Percentiles rank a stretch among this genome's conserved stretches.
phyloP scores from a whole-genome alignment of 2,113 vertebrate species.

The Chiloscyllium plagiosum region DNA sequence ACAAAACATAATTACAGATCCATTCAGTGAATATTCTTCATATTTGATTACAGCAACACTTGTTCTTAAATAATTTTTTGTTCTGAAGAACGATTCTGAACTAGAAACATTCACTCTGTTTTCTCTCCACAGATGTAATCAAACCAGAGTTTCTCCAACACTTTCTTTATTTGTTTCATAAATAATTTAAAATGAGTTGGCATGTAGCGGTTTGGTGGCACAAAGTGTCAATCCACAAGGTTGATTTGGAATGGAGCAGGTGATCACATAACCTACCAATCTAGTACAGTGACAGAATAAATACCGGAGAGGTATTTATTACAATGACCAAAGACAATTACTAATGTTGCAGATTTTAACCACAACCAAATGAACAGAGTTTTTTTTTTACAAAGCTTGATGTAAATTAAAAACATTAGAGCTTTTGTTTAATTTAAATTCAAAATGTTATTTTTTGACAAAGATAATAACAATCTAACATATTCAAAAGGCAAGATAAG shows the following conservation, averaged over 20 bases:
- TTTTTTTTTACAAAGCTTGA: no score
- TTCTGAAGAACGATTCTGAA: no score
- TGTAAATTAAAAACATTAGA: not conserved
- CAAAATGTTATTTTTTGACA: not conserved
- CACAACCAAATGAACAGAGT: not conserved
- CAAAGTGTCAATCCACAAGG: not conserved
- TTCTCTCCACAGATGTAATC: no score
- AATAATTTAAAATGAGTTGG: not conserved
- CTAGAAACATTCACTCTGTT: no score
- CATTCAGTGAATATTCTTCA: not conserved
- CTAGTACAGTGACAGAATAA: not conserved
- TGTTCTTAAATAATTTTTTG: not conserved
- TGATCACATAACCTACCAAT: not conserved
- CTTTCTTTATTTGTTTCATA: not conserved
- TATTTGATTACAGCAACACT: not conserved
- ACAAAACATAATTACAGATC: not conserved
- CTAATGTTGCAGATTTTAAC: not conserved
- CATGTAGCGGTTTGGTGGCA: not conserved
- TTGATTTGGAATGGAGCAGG: not conserved
- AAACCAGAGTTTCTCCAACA: no score
- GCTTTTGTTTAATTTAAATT: not conserved
- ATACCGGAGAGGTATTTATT: not conserved
- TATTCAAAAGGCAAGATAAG: not conserved
- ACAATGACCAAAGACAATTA: not conserved
- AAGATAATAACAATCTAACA: not conserved